A percentile compares a stretch with the other conserved stretches of the same genome.
These are phyloP conservation scores for Phoxinus dragarum DNA, from an alignment of 2,797 vertebrate species.

Conservation along the genomic window DNA sequence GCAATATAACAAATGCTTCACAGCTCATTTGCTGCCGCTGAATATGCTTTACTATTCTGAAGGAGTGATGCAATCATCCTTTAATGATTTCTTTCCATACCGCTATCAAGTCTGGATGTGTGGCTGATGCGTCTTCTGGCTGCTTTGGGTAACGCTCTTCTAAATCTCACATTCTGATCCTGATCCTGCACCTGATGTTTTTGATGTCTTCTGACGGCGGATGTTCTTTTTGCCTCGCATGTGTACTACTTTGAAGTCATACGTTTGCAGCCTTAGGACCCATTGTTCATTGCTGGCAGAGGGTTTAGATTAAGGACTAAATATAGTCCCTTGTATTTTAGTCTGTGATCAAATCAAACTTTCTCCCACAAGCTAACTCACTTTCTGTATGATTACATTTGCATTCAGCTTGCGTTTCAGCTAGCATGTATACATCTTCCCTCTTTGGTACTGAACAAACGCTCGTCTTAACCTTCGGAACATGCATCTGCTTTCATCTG, in stretches of 20 bases:
- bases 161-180: conserved; percentile 11
- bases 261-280: conserved; percentile 17
- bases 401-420: conserved; percentile 6
- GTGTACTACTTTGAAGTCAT: conserved; percentile 40
- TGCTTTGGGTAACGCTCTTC: not conserved
- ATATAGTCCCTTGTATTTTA: conserved; percentile 32
- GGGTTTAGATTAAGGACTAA: conserved; percentile 25
- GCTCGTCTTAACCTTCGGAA: conserved; percentile 12
- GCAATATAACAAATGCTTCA: not conserved
- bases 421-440: conserved; percentile 16
- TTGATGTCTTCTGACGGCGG: conserved; percentile 35
- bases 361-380: conserved; percentile 2
- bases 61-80: conserved; percentile 16
- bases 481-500: conserved; percentile 26
- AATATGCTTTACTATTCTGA: not conserved
- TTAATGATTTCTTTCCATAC: conserved; percentile 16
- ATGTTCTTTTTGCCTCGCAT: conserved; percentile 33
- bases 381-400: conserved; percentile 1
- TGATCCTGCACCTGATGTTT: conserved; percentile 30
- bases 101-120: conserved; percentile 5
- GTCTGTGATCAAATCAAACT: conserved; percentile 6
- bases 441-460: conserved; percentile 9
- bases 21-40: not conserved
- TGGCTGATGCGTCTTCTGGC: conserved; percentile 1
- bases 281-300: conserved; percentile 16